Base-by-base conservation (phyloP, 2,113 vertebrate species). In the Chauna torquata region DNA sequence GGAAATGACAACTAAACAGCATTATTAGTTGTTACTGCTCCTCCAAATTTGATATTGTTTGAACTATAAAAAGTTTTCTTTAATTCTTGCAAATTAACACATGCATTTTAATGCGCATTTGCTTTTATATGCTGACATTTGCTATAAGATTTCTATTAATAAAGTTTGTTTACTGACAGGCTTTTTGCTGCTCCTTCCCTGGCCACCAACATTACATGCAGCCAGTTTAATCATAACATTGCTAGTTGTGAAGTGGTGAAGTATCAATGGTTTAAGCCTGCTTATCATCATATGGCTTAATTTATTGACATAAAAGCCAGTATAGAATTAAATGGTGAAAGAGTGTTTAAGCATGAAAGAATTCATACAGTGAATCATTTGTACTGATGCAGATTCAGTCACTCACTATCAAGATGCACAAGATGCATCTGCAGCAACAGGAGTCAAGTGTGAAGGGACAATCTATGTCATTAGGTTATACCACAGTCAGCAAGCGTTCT, bases 71-170 rank as follows among this genome's bases (percentile, higher is more conserved):
- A 97, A 97, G 85, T 96, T 97, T 83, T 94, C 74, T 93, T 96
- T 97, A 97, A 97, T 96, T 89, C 89, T 78, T 95, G 68, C 47
- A 89, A 98, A 95, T 98, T 97, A 95, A 94, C 70, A 96, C 40
- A 94, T 44, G 74, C 82, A 96, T 96, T 97, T 89, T 95, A 97
- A 96, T 83, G 92, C 85, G 82, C 44, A 68, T 94, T 95, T 95
- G 95, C 86, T 94, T 92, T 82, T 95, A 32, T 84, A 90, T 88
- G 57, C 87, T 95, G 74, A 68, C 81, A 90, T 95, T 94, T 94
- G 86, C 97, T 81, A 95, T 52, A 92, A 74, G 40, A 92, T 80
- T 96, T 97, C 97, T 97, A 95, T 97, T 97, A 97, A 98, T 96
- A 97, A 89, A 97, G 79, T 88, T 96, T 97, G 88, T 96, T 98